Base-by-base conservation (phyloP, 2,797 vertebrate species). In the Chromis chromis region DNA sequence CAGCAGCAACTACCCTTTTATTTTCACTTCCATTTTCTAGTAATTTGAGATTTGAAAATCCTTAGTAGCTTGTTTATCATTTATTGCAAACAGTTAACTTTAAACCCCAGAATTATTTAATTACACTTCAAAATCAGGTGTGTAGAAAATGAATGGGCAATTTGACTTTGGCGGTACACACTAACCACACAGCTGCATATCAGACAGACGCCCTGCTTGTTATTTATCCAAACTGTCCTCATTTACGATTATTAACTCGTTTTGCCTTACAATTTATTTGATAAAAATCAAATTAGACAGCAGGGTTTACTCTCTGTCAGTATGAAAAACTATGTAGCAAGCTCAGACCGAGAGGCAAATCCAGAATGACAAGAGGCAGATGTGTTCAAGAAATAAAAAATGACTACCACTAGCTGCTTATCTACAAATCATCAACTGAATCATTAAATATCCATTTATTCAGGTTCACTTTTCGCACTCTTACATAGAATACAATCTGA, bases 401-500 rank as follows among this genome's bases (percentile, higher is more conserved):
- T 25, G n/a, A 28, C 16, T 40, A 44, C 21, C 19, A 58, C 39
- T 25, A 14, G 14, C 25, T 65, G 36, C 40, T 65, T 66, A 44
- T 65, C 46, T 69, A 76, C 17, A 66, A 70, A 84, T 67, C 55
- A 78, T 58, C 54, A 40, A 79, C 25, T 70, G 54, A 85, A 89
- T 92, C 88, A 92, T 94, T 94, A 94, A 95, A 94, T 94, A 93
- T 90, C 81, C 76, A 93, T 94, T 94, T 93, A 94, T 94, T 94
- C 85, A 92, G 78, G 75, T 85, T 92, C 77, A 90, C 82, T 91
- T 90, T 91, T 90, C 85, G 87, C 91, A 91, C 90, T 89, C 92
- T 89, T 91, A 93, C 91, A 93, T 92, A 91, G 83, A 91, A 93
- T 91, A 93, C 89, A 95, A 91, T 91, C 88, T 93, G 83, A 82